Base-by-base conservation (phyloP, 92 coral and sea anemone species). In the Porites cylindrica region DNA sequence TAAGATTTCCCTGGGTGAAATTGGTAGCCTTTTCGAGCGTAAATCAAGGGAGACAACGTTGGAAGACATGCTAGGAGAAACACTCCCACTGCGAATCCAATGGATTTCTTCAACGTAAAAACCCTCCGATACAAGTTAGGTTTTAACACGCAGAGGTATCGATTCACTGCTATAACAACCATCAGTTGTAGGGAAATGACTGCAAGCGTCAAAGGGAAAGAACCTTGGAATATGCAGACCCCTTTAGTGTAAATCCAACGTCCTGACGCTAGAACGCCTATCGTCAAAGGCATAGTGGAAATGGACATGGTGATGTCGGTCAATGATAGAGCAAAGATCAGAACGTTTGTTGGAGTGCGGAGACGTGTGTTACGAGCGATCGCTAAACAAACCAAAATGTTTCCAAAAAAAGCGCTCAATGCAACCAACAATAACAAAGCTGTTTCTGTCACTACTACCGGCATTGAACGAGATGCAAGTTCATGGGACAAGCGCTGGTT, bases 1-100 rank as follows among this genome's bases (percentile, higher is more conserved):
- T 63, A 78, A 7, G 72, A 65, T 32, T 78, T 78, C 13, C 82
- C 82, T 32, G 82, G 82, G 72, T 78, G 82, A 78, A 78, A 78
- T 51, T 10, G 16, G 82, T 61, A 78, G 29, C 59, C 82, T 10
- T 78, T 61, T 3, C 82, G 58, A 1, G 71, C 60, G 82, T 78
- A 78, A 65, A 78, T 16, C 82, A 62, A 14, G 26, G 82, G 82
- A 3, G 82, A 78, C 18, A 78, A 59, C 8, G 72, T 63, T 10
- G 72, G 82, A 3, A 78, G 21, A 18, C 70, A 18, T 10, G 82
- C 82, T 1, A 78, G 18, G 60, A 65, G 10, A 26, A 62, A 1
- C 17, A 63, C 60, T 17, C 72, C 47, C n/a, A 78, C 17, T 51
- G 82, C 71, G 32, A 62, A 78, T 17, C 70, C 72, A n/a, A 78